Conservation (phyloP, 2,113 vertebrate species). For the Triplophysa siluroides region DNA sequence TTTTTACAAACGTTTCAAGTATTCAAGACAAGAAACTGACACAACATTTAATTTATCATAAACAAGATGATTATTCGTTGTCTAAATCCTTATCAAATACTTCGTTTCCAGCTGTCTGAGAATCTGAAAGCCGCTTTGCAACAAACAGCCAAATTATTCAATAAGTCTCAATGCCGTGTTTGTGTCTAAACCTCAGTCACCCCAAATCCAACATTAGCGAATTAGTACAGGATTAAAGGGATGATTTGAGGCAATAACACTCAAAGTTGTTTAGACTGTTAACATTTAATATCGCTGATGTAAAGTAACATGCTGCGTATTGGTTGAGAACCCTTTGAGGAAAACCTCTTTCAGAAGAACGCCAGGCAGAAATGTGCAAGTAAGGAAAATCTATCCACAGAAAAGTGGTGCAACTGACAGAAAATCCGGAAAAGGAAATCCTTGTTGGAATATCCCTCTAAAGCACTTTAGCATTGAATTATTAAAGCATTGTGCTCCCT, state of each 20-base stretch:
- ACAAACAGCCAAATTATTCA: slow-evolving; percentile 58
- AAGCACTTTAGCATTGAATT: background rate
- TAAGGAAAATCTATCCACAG: slow-evolving; percentile 12
- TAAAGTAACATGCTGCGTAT: slow-evolving; percentile 50
- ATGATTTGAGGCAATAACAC: slow-evolving; percentile 58
- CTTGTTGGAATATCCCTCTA: slow-evolving; percentile 30
- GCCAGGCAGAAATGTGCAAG: background rate
- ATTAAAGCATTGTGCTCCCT: background rate
- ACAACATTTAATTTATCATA: no score
- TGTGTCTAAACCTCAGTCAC: slow-evolving; percentile 63
- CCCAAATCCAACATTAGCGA: slow-evolving; percentile 60
- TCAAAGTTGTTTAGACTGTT: slow-evolving; percentile 63
- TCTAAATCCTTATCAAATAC: background rate
- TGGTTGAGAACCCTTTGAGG: background rate
- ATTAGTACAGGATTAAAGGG: slow-evolving; percentile 58
- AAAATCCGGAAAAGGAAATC: background rate
- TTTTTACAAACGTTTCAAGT: no score
- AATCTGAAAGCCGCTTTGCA: slow-evolving; percentile 62
- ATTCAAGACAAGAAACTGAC: no score
- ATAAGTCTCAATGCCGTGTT: slow-evolving; percentile 48
- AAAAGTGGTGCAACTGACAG: slow-evolving; percentile 25
- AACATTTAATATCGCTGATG: slow-evolving; percentile 62
- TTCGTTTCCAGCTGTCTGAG: slow-evolving; percentile 51
- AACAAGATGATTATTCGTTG: no score
- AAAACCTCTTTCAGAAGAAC: background rate